A percentile compares a stretch with the other conserved stretches of the same genome.
phyloP scores from a whole-genome alignment of 2,888 invertebrate genomes.

The Morpho achilles region DNA sequence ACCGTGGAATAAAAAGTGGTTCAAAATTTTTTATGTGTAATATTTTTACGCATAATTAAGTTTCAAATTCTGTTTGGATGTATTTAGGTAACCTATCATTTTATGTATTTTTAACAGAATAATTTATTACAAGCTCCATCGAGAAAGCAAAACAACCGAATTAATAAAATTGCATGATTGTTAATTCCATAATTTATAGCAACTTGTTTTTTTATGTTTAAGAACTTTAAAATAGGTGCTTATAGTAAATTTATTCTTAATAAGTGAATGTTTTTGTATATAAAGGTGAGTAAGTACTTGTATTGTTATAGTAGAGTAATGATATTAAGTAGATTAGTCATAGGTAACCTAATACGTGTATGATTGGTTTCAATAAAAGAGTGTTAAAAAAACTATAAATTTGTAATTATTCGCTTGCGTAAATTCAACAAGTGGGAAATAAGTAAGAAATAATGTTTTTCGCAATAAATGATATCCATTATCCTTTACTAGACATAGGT shows the following conservation, averaged over 20 bases:
- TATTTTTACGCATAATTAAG: slow-evolving; percentile 48
- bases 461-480: too few relatives aligned
- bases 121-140: too few relatives aligned
- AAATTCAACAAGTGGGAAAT: too few relatives aligned
- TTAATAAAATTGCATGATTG: too few relatives aligned
- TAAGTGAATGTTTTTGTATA: slow-evolving; percentile 3
- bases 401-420: too few relatives aligned
- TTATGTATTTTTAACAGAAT: too few relatives aligned
- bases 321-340: slow-evolving; percentile 51
- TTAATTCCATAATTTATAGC: too few relatives aligned
- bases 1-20: neutral
- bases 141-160: too few relatives aligned
- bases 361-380: slow-evolving; percentile 40
- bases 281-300: slow-evolving; percentile 24
- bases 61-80: slow-evolving; percentile 25
- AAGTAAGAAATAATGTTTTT: too few relatives aligned
- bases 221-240: neutral
- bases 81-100: slow-evolving; percentile 31
- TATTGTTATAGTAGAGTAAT: slow-evolving; percentile 64
- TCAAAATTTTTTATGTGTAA: slow-evolving; percentile 54
- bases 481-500: too few relatives aligned
- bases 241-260: neutral
- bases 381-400: slow-evolving; percentile 10
- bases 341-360: slow-evolving; percentile 47
- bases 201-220: too few relatives aligned